phyloP scores from a whole-genome alignment of 2,797 vertebrate genomes.

The Fringilla coelebs region DNA sequence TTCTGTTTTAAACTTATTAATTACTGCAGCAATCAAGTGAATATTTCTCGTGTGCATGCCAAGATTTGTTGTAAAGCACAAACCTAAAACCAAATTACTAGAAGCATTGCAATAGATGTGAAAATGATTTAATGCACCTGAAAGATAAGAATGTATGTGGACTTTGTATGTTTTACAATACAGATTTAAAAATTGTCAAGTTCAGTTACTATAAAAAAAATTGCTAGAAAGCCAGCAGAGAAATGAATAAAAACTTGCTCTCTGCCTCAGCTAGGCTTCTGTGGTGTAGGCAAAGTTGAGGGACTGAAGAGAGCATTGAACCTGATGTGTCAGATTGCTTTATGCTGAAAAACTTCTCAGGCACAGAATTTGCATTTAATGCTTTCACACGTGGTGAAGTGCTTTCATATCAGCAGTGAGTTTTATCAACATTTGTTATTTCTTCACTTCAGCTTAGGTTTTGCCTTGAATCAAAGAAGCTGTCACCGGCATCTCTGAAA shows the following conservation, averaged over 20 bases:
- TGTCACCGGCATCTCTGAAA: neutral
- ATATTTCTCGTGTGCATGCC: neutral
- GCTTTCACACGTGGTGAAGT: constrained; percentile 1
- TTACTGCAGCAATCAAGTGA: neutral
- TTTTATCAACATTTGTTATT: constrained; percentile 40
- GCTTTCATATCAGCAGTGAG: neutral
- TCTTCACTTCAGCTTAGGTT: neutral
- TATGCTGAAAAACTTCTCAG: neutral
- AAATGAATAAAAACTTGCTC: neutral
- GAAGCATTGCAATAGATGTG: neutral
- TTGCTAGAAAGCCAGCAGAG: neutral
- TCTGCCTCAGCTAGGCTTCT: neutral
- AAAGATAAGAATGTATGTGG: neutral
- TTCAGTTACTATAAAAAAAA: neutral
- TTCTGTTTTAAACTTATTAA: neutral
- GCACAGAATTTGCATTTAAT: constrained; percentile 33
- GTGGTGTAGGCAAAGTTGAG: neutral
- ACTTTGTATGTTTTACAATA: neutral
- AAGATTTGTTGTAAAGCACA: neutral
- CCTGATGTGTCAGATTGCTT: constrained; percentile 22
- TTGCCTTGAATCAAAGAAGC: constrained; percentile 25
- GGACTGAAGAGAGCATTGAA: neutral
- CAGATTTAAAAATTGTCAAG: neutral
- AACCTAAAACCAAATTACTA: neutral
- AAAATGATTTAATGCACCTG: neutral